Evolutionary conservation across 92 coral and sea anemone genomes (phyloP), one percentile per base, ranked within the genome.

Genomic region (Zoanthus sociatus): DNA sequence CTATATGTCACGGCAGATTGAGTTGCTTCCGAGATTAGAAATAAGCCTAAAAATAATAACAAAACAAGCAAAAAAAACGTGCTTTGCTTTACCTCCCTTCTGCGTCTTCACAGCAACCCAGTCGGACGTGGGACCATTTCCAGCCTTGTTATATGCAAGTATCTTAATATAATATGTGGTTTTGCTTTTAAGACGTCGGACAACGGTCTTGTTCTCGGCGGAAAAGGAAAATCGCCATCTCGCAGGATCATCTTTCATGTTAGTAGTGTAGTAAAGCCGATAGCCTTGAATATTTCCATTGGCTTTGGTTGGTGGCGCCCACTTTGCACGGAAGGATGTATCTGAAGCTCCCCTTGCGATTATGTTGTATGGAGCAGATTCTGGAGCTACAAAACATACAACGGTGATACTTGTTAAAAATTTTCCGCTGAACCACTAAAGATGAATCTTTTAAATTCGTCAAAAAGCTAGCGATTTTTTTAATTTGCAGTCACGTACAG

Each of bases 301-400:
- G 4, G 98, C 95, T 26, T 84, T 69, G 6, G 76, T 74, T 3
- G 99, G 99, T n/a, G 99, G 96, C 56, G 71, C 77, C 99, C 99
- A 97, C 51, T 92, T 67, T 15, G 93, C 96, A 51, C 86, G 90
- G 79, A 97, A 95, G 13, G 98, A 90, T 30, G 87, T 88, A 51
- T 91, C 94, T 0, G 96, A 93, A 16, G 87, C 58, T 17, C 98
- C 98, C 61, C 87, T 85, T 9, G 96, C 95, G 31, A 77, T 74
- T 32, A 97, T 82, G 73, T 91, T 84, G 58, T 92, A 86, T 3
- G 99, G 99, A 0, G 97, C 90, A 8, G 92, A 75, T 33, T 95
- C 93, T n/a, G 99, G 99, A 13, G 90, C 99, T 97, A 79, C 6
- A 78, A 45, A 68, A 50, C 50, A 76, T 11, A 31, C 11, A 50